Evolutionary conservation across 2,797 vertebrate genomes (phyloP).

Genomic region (Halcyon chelicuti): DNA sequence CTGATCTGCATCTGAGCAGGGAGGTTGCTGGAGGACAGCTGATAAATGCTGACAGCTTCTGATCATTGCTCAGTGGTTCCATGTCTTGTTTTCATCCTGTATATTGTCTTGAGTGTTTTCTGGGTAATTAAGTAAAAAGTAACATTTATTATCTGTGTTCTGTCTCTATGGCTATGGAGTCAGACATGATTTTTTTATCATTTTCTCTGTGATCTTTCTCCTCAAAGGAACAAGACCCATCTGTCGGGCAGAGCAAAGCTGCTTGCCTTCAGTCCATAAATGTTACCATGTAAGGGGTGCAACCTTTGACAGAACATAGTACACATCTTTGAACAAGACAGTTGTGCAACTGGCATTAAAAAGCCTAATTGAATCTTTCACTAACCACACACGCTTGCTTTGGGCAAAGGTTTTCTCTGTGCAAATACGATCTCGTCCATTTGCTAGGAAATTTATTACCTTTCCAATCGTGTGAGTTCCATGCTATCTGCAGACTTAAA

Average conservation of each 20-base stretch:
- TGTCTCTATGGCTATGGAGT: neutral
- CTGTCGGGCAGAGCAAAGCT: conserved; percentile 38
- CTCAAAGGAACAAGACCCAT: conserved; percentile 40
- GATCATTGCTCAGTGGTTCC: neutral
- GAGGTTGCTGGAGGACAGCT: neutral
- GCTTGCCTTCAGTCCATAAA: neutral
- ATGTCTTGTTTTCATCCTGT: neutral
- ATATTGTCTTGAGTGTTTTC: neutral
- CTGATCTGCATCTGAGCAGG: neutral
- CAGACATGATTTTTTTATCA: neutral
- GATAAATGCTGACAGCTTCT: neutral
- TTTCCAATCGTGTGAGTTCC: neutral
- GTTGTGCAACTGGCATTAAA: conserved; percentile 24
- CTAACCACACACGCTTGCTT: neutral
- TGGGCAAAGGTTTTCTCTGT: conserved; percentile 53
- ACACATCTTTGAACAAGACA: neutral
- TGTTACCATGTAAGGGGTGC: neutral
- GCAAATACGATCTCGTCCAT: conserved; percentile 31
- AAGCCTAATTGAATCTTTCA: neutral
- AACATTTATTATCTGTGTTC: conserved; percentile 7
- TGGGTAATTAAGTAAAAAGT: neutral
- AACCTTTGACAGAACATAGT: conserved; percentile 3
- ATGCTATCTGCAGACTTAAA: neutral
- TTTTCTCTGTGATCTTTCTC: conserved; percentile 6
- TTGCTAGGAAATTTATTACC: conserved; percentile 39